Conservation (phyloP, 2,888 invertebrate genomes). For the Dynastes grantii region DNA sequence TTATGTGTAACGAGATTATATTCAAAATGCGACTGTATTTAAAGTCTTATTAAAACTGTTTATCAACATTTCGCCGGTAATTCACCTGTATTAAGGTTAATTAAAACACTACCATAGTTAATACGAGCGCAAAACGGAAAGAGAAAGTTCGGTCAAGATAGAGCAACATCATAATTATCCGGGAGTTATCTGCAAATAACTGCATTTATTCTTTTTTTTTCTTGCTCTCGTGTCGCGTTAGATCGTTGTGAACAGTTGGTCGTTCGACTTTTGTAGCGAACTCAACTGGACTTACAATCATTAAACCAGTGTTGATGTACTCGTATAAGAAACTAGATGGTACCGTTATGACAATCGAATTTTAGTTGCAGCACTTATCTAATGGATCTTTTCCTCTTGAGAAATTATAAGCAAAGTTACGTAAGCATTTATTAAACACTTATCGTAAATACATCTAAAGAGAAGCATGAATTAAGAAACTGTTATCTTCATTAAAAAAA, state of each 20-base stretch:
- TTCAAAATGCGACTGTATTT: no score
- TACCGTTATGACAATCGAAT: conserved; percentile 10
- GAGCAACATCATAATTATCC: conserved; percentile 32
- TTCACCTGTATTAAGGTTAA: conserved; percentile 17
- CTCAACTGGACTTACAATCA: conserved; percentile 4
- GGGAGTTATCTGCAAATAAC: conserved; percentile 36
- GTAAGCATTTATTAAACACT: no score
- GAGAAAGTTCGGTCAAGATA: conserved; percentile 29
- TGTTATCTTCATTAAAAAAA: no score
- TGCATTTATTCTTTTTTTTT: conserved; percentile 14
- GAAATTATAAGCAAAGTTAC: no score
- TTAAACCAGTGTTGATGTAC: conserved; percentile 1
- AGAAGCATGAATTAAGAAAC: no score
- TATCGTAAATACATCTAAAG: no score
- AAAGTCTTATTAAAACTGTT: conserved; percentile 8
- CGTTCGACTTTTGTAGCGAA: conserved; percentile 19
- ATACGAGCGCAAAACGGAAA: conserved; percentile 27
- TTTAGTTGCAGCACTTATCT: neutral
- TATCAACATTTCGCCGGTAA: conserved; percentile 11
- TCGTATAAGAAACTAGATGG: neutral
- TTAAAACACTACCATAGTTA: conserved; percentile 24
- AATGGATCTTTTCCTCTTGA: no score
- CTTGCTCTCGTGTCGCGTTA: conserved; percentile 4
- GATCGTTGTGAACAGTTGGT: conserved; percentile 17
- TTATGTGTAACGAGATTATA: no score